Evolutionary conservation across 2,113 vertebrate genomes (phyloP), one percentile per base, ranked within the genome.

Genomic region (Emydura subglobosa): DNA sequence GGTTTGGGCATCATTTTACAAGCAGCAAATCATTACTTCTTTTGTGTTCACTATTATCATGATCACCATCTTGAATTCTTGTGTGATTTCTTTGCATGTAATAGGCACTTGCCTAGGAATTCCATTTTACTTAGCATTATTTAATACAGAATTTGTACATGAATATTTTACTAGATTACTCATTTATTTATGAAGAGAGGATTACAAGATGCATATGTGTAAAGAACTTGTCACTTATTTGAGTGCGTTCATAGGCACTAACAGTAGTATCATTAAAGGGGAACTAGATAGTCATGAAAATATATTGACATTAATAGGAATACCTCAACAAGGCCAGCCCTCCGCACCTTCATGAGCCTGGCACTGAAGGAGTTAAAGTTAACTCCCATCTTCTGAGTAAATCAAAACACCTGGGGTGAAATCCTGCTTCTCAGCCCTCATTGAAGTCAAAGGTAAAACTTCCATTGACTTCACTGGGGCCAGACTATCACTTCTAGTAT

Each of bases 21-120:
- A 95, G 68, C 49, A 55, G 51, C 76, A 94, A 87, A 91, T 68
- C 59, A 85, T 86, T 79, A 85, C 27, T 93, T 49, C 65, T 91
- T 88, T 90, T 55, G 31, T 76, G 29, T 79, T 89, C 44, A 54
- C 5, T 85, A 82, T 82, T 79, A 44, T 29, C 24, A 57, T 7
- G 31, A 44, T 87, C 88, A 42, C 68, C 82, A 78, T 55, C 90
- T 86, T 83, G 51, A 89, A 93, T 44, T 61, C 25, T 53, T 86
- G 29, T 51, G 27, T 12, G 79, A 88, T 87, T 87, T 95, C 79
- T 86, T 83, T 53, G 83, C 68, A 93, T 81, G 16, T 50, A 79
- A 47, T 0, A 4, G 55, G 80, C 19, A 91, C 21, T 2, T 78
- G 54, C 47, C 85, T 82, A 94, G 31, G 94, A 82, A 55, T 50